These are phyloP conservation scores for Bambusicola thoracicus DNA, from an alignment of 2,113 vertebrate species.

Conservation along the genomic window DNA sequence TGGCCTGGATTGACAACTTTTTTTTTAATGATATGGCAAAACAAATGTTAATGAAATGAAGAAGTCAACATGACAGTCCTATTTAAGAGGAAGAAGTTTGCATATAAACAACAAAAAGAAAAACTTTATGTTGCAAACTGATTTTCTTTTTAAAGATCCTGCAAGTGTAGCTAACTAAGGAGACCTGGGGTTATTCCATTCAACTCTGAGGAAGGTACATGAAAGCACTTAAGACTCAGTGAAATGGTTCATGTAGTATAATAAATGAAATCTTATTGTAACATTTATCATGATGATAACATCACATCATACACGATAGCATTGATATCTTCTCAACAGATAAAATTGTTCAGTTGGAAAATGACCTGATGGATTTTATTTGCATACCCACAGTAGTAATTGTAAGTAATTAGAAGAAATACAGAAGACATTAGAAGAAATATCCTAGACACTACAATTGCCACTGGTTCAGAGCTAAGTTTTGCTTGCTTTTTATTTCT, in stretches of 20 bases:
- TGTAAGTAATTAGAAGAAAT: no score
- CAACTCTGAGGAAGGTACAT: not conserved
- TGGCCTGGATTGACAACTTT: not conserved
- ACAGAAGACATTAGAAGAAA: not conserved
- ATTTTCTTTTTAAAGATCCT: not conserved
- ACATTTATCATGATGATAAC: no score
- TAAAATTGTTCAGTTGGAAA: no score
- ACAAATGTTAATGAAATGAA: not conserved
- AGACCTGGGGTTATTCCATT: not conserved
- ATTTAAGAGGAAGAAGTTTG: not conserved
- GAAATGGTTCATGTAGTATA: not conserved
- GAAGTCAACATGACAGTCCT: not conserved
- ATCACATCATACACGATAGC: no score
- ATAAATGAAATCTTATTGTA: not conserved
- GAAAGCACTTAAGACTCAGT: not conserved
- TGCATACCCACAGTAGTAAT: no score
- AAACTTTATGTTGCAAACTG: rapidly evolving
- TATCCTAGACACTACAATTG: not conserved
- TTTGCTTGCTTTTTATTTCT: not conserved
- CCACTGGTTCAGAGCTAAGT: not conserved
- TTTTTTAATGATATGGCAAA: no score
- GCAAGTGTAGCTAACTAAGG: not conserved
- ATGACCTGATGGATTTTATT: no score
- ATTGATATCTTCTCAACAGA: no score
- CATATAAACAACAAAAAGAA: not conserved